Percentiles rank a stretch among this genome's conserved stretches.
Conservation (phyloP, 2,888 invertebrate species). For the Drosophila rellima region DNA sequence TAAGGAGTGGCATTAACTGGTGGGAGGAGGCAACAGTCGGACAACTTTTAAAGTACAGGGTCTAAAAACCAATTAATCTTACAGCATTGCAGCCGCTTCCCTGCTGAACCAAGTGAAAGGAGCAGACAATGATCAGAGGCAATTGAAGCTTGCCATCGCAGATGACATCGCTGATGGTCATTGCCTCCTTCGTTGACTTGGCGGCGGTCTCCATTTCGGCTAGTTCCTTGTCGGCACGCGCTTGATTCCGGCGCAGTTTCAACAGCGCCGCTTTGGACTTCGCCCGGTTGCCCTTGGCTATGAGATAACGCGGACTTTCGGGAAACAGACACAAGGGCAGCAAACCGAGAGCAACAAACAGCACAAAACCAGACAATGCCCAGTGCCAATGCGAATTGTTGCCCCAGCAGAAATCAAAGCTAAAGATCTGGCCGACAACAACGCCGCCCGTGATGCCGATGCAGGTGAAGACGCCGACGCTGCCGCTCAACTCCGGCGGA, state of each 20-base stretch:
- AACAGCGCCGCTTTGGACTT: slow-evolving; percentile 85
- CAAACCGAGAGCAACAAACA: slow-evolving; percentile 89
- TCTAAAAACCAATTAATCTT: neutral
- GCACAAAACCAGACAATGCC: slow-evolving; percentile 89
- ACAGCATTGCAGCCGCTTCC: slow-evolving; percentile 95
- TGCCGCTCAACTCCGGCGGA: slow-evolving; percentile 90
- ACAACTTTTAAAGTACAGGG: neutral
- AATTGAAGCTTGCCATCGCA: slow-evolving; percentile 78
- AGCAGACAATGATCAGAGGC: slow-evolving; percentile 91
- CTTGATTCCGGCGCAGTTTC: slow-evolving; percentile 83
- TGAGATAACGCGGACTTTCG: slow-evolving; percentile 94
- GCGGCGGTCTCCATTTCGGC: slow-evolving; percentile 82
- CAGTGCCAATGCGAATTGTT: slow-evolving; percentile 90
- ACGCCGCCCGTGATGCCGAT: slow-evolving; percentile 78
- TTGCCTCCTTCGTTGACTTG: slow-evolving; percentile 84
- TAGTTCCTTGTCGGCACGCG: slow-evolving; percentile 87
- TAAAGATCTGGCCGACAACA: slow-evolving; percentile 76
- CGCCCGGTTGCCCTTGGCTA: slow-evolving; percentile 88
- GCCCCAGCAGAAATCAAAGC: slow-evolving; percentile 84
- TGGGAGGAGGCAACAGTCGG: neutral
- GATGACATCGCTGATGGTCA: slow-evolving; percentile 84
- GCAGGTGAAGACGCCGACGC: slow-evolving; percentile 92
- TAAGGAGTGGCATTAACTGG: neutral
- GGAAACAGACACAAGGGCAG: slow-evolving; percentile 89
- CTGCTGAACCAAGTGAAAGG: slow-evolving; percentile 92